Evolutionary conservation across 2,113 vertebrate genomes (phyloP), one percentile per base, ranked within the genome.

Genomic region (Bubo scandiacus): DNA sequence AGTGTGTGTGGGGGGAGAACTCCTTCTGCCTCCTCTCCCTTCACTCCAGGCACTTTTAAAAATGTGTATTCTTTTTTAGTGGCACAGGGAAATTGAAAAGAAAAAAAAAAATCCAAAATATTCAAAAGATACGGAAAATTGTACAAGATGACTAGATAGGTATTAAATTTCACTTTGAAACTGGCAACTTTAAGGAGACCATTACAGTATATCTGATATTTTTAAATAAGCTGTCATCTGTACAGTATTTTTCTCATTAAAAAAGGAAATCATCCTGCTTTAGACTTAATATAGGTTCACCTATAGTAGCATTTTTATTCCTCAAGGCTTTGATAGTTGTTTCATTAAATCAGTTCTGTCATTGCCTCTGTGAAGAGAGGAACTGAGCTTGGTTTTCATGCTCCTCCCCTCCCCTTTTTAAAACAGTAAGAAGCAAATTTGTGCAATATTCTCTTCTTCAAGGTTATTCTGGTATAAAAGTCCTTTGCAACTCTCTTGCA

Each of bases 171-270:
- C 29, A n/a, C n/a, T 91, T 91, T 4, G 34, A 58, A 92, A 96
- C 51, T 95, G 42, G 27, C 32, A 78, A 20, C 22, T 88, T 74
- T 74, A 57, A 83, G 72, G 36, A 93, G 27, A 54, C 38, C 25
- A 26, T 92, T 84, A 15, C 16, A 84, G 15, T n/a, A 51, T 54
- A 78, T 81, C 88, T 84, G 75, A 70, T 92, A 58, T 68, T 92
- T 95, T 84, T 10, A 81, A 94, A 55, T 77, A 92, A 95, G 29
- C 67, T 96, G 63, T 91, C 86, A n/a, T 92, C 42, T 81, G 21
- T 59, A 51, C 52, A 66, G 21, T 57, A 45, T 81, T 61, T 86
- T 94, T 70, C 32, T 59, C 20, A 47, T 92, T 92, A 90, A 47
- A 51, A 38, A 65, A 58, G 51, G 83, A 90, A 93, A 86, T 77